These are phyloP conservation scores for Coilia nasus DNA, from an alignment of 2,797 vertebrate species.

Conservation along the genomic window DNA sequence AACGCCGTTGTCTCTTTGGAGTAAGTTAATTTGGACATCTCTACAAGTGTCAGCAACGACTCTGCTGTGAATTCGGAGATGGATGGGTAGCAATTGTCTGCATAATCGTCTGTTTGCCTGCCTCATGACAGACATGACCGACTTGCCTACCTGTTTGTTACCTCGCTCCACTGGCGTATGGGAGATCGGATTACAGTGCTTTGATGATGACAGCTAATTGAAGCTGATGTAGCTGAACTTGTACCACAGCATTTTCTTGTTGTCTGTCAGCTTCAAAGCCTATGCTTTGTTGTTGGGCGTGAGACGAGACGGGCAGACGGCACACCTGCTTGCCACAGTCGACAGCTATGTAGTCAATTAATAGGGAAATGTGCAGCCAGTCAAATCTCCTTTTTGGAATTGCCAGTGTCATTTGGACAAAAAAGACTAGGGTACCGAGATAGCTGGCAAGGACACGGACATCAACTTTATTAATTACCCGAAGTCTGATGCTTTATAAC, in stretches of 20 bases:
- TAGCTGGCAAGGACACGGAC: slow-evolving; percentile 7
- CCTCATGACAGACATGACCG: not conserved
- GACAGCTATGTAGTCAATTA: not conserved
- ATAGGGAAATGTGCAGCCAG: not conserved
- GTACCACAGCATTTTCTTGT: not conserved
- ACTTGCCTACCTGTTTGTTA: slow-evolving; percentile 3
- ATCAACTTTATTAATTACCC: slow-evolving; percentile 26
- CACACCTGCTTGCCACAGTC: not conserved
- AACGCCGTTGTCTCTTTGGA: not conserved
- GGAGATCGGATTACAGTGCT: not conserved
- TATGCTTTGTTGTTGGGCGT: not conserved
- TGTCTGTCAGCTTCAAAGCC: not conserved
- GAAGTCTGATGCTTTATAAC: slow-evolving; percentile 11
- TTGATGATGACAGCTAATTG: not conserved
- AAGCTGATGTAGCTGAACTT: not conserved
- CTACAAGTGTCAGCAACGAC: not conserved
- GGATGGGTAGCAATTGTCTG: not conserved
- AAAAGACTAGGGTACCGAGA: not conserved
- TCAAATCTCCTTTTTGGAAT: not conserved
- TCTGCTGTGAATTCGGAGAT: not conserved
- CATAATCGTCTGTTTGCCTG: slow-evolving; percentile 1
- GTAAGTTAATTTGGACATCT: not conserved
- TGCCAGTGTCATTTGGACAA: not conserved
- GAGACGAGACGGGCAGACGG: not conserved
- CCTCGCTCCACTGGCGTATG: not conserved